Evolutionary conservation across 2,888 invertebrate genomes (phyloP).

Genomic region (Drosophila flavopinicola): DNA sequence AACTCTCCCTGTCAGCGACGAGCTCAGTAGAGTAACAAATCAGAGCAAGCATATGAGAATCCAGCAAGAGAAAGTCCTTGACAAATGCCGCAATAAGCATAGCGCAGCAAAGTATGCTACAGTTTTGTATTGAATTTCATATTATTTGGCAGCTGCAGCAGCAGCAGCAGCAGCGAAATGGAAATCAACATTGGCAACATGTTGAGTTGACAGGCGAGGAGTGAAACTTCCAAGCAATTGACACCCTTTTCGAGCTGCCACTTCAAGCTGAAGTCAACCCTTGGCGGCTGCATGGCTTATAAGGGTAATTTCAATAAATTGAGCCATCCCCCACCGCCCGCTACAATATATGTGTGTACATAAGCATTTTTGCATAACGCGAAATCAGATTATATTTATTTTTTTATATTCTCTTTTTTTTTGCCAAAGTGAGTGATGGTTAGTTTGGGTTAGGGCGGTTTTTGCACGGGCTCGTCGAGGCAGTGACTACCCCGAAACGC

Average conservation of each 20-base stretch:
- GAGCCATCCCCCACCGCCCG: constrained; percentile 17
- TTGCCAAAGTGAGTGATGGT: constrained; percentile 38
- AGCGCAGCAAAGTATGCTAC: constrained; percentile 38
- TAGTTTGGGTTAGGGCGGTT: constrained; percentile 29
- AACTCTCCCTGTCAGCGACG: background rate
- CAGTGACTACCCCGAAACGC: background rate
- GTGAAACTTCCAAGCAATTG: constrained; percentile 70
- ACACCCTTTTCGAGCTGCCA: constrained; percentile 71
- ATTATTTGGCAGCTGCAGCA: constrained; percentile 59
- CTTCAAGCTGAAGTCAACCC: constrained; percentile 56
- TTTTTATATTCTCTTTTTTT: constrained; percentile 14
- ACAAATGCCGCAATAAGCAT: constrained; percentile 18
- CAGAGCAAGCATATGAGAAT: constrained; percentile 4
- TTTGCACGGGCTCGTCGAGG: constrained; percentile 13
- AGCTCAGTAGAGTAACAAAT: constrained; percentile 24
- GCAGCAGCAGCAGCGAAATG: constrained; percentile 17
- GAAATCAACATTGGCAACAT: constrained; percentile 73
- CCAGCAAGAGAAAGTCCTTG: constrained; percentile 11
- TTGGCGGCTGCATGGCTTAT: constrained; percentile 47
- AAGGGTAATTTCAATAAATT: constrained; percentile 79
- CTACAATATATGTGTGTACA: constrained; percentile 21
- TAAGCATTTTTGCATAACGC: constrained; percentile 62
- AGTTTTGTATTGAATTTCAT: constrained; percentile 57
- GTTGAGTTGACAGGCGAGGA: constrained; percentile 78
- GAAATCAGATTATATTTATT: constrained; percentile 64